A percentile compares a stretch with the other conserved stretches of the same genome.
These are phyloP conservation scores for Coregonus ussuriensis DNA, from an alignment of 2,797 vertebrate species.

Conservation along the genomic window DNA sequence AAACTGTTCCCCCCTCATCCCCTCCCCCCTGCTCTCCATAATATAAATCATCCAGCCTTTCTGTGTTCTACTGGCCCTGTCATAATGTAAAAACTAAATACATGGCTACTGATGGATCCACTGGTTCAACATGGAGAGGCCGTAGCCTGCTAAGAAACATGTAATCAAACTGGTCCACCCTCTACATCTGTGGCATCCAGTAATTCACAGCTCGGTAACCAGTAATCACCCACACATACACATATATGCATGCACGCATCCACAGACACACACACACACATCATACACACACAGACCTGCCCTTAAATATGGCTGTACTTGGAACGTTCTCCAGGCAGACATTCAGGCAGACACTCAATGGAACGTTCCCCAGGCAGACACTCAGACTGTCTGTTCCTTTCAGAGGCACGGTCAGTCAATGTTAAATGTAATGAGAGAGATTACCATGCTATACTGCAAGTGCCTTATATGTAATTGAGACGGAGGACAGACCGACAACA, in stretches of 20 bases:
- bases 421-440: background rate
- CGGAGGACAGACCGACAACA: background rate
- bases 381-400: background rate
- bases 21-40: background rate
- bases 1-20: background rate
- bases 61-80: background rate
- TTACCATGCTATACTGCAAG: background rate
- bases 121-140: background rate
- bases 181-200: background rate
- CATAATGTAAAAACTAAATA: background rate
- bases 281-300: background rate
- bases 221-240: background rate
- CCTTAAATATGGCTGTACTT: constrained; percentile 5
- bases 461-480: background rate
- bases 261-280: too few relatives aligned
- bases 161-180: background rate
- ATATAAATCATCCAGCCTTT: background rate
- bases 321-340: background rate
- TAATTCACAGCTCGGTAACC: background rate
- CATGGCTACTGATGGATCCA: background rate
- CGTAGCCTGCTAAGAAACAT: background rate
- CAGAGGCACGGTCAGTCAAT: background rate
- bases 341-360: too few relatives aligned
- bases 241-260: background rate
- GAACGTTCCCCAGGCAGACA: too few relatives aligned